Conservation (phyloP, 2,113 vertebrate species). For the Trinectes maculatus region DNA sequence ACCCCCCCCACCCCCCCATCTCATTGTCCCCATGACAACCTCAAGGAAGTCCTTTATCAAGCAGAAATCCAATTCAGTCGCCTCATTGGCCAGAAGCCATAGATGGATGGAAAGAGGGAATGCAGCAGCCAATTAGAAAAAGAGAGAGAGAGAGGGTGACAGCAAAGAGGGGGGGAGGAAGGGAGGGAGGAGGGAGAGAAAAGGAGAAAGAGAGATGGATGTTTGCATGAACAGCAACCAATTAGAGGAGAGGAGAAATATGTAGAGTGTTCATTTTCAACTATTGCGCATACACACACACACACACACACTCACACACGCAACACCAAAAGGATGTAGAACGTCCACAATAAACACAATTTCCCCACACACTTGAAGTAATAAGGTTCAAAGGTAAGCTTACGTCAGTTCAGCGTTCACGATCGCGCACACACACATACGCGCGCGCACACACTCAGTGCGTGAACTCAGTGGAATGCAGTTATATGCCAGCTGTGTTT, state of each 20-base stretch:
- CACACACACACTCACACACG: background rate
- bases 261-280: slow-evolving; percentile 42
- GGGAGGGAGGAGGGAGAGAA: slow-evolving; percentile 18
- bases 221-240: slow-evolving; percentile 55
- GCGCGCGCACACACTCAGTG: background rate
- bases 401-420: slow-evolving; percentile 31
- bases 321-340: slow-evolving; percentile 12
- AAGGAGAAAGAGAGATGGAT: slow-evolving; percentile 46
- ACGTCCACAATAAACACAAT: slow-evolving; percentile 9
- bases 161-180: slow-evolving; percentile 19
- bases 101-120: slow-evolving; percentile 64
- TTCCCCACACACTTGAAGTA: slow-evolving; percentile 26
- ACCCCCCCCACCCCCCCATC: slow-evolving; percentile 28
- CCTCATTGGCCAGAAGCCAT: slow-evolving; percentile 75
- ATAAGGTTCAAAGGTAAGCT: slow-evolving; percentile 45
- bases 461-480: slow-evolving; percentile 31
- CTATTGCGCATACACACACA: slow-evolving; percentile 3
- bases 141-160: slow-evolving; percentile 44
- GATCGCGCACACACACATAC: background rate
- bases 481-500: slow-evolving; percentile 47
- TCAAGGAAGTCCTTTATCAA: slow-evolving; percentile 76
- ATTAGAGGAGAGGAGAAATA: slow-evolving; percentile 55
- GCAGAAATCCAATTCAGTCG: slow-evolving; percentile 77
- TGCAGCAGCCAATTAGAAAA: slow-evolving; percentile 74
- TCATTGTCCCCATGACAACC: slow-evolving; percentile 64